Evolutionary conservation across 2,888 invertebrate species (phyloP), one percentile per base, ranked within the genome.

Genomic region (Ichneumon xanthorius): DNA sequence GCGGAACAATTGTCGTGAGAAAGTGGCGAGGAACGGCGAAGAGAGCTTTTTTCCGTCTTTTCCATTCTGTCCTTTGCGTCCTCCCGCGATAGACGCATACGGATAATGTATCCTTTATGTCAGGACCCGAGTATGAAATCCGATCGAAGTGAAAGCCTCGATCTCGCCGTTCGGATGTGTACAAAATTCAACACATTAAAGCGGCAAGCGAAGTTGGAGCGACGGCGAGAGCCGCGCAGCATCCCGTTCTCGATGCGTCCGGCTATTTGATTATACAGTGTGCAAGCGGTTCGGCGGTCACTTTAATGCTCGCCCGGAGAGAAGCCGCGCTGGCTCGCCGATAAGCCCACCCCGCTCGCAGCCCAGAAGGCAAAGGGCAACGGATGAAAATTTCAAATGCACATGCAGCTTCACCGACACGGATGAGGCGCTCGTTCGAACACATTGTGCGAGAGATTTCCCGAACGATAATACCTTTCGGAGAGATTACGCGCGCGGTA

Each of bases 301-400:
- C 63, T 73, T 7, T 45, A 26, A 61, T 45, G 61, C 63, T 40
- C 33, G 67, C 55, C 14, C 26, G 19, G 26, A 37, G 55, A 61
- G 61, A 61, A 33, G 0, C 16, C 16, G 5, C 76, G 45, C 55
- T 67, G 5, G 55, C 7, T 48, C 40, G 45, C n/a, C 53, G 76
- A 40, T 63, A 72, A 73, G 55, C 48, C 76, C 45, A 9, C 3
- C 14, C 11, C 45, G 45, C 19, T 48, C 19, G 40, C 71, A 22
- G 50, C 9, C 55, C 53, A 16, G 26, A 26, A 22, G 50, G 22
- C 72, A 83, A 83, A 73, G 53, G 50, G 40, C 53, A 75, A 16
- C 48, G 73, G 73, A 85, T 84, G 77, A 78, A 81, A 78, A 78
- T 73, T 70, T 70, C 68, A 77, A 33, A 65, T 37, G 37, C 65